Percentiles rank a stretch among this genome's conserved stretches.
These are phyloP conservation scores for Turritopsis rubra DNA, from an alignment of 30 jellyfish, hydroid and myxozoan species.

Conservation along the genomic window DNA sequence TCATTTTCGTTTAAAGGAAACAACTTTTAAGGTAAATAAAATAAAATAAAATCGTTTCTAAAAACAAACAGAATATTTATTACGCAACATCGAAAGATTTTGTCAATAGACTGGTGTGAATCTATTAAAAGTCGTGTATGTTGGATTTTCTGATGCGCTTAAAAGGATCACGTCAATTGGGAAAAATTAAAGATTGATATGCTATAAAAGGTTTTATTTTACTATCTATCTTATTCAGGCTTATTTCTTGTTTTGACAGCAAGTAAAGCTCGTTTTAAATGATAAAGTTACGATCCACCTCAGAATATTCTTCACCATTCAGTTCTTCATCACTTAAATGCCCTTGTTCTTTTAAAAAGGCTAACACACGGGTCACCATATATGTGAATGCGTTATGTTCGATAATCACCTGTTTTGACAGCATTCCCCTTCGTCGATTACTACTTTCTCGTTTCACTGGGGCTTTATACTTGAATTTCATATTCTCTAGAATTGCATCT, in stretches of 20 bases:
- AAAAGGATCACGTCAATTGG: neutral
- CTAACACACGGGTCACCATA: constrained; percentile 75
- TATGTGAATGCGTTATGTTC: constrained; percentile 70
- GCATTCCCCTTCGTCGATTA: constrained; percentile 64
- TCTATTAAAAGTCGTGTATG: neutral
- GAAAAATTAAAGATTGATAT: neutral
- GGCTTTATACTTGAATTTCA: constrained; percentile 34
- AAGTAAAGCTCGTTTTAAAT: constrained; percentile 20
- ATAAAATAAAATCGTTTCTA: neutral
- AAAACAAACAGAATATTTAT: neutral
- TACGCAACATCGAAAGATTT: neutral
- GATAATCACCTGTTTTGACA: constrained; percentile 16
- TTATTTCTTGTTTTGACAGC: neutral
- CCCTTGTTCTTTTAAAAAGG: constrained; percentile 49
- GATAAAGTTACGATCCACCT: constrained; percentile 73
- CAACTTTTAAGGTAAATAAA: neutral
- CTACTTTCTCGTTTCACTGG: constrained; percentile 33
- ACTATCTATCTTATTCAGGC: neutral
- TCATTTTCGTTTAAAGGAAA: neutral
- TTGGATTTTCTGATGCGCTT: neutral
- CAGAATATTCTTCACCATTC: constrained; percentile 22
- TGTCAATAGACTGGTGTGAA: too few relatives aligned
- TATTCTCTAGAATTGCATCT: constrained; percentile 22
- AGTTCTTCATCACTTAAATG: constrained; percentile 31
- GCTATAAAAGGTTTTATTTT: neutral